Base-by-base conservation (phyloP, 2,888 invertebrate genomes). In the Spilosoma lubricipeda region DNA sequence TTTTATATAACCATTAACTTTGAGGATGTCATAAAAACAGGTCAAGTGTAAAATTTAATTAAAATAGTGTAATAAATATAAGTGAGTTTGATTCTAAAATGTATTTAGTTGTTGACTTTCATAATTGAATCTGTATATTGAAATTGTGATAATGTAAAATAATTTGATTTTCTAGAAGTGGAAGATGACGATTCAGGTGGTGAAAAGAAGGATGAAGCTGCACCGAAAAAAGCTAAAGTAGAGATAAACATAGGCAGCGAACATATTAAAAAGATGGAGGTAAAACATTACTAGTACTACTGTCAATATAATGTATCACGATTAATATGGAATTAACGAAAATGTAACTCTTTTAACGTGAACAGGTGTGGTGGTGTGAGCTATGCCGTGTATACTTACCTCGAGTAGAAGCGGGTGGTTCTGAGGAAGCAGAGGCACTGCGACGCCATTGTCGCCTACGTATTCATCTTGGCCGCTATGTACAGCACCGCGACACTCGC, bases 221-320 rank as follows among this genome's bases (percentile, higher is more conserved):
- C 96, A 76, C 90, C 96, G 7, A 96, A 96, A 84, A 97, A 97
- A 88, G 81, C 91, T 2, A 97, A 97, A 85, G 97, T 97, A 78
- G 97, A 97, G 89, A 97, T 97, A 18, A 97, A 97, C 82, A 97
- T 98, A 74, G 98, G 98, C 20, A 96, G 97, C 72, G 98, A 98
- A 82, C 97, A 97, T 86, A 97, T 98, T 68, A 97, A 97, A 87
- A 97, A 97, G 87, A 96, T 98, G 72, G 97, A 98, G 92, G 98
- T 98, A 89, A 52, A 64, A 42, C 52, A 39, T 45, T 70, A 56
- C 23, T 18, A 30, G 7, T 63, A 30, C 18, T 18, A 27, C 18
- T 63, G 0, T 13, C 59, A 18, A 18, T 30, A 30, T 30, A 27
- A 18, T 59, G 11, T 8, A n/a, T 42, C 23, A 67, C 4, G 11